These are phyloP conservation scores for Triops cancriformis DNA, from an alignment of 1,140 invertebrate genomes.

Conservation along the genomic window DNA sequence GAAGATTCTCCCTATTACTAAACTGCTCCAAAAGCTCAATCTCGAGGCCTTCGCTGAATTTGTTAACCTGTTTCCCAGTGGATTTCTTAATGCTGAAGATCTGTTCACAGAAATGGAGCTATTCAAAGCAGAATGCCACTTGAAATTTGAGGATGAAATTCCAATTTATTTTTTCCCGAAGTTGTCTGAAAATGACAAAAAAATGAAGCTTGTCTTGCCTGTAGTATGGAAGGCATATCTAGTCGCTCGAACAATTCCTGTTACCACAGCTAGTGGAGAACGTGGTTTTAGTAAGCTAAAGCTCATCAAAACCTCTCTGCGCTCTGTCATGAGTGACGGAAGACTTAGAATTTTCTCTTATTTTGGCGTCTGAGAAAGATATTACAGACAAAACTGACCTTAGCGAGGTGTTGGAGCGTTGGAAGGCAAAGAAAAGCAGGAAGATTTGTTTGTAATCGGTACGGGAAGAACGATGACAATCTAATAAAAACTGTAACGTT, in stretches of 20 bases:
- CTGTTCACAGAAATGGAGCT: not conserved
- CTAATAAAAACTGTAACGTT: not conserved
- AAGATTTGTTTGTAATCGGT: not conserved
- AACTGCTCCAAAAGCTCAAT: not conserved
- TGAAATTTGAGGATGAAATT: not conserved
- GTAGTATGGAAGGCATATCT: constrained; percentile 3
- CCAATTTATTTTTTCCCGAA: not conserved
- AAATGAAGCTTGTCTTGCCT: not conserved
- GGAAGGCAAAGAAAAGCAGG: not conserved
- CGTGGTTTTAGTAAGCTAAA: too few relatives aligned
- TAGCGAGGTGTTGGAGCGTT: not conserved
- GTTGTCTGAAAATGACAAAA: not conserved
- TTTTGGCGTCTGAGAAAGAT: constrained; percentile 16
- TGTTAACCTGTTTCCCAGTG: not conserved
- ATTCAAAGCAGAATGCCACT: not conserved
- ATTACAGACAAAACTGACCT: not conserved
- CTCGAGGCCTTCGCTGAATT: not conserved
- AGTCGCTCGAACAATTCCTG: not conserved
- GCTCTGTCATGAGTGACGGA: constrained; percentile 16
- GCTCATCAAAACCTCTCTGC: not conserved
- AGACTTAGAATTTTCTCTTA: not conserved
- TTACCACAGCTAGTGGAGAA: not conserved
- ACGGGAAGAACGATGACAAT: not conserved
- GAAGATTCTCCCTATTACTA: not conserved
- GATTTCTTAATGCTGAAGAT: not conserved